Conservation (phyloP, 1,140 invertebrate species). For the Trypoxylus dichotomus region DNA sequence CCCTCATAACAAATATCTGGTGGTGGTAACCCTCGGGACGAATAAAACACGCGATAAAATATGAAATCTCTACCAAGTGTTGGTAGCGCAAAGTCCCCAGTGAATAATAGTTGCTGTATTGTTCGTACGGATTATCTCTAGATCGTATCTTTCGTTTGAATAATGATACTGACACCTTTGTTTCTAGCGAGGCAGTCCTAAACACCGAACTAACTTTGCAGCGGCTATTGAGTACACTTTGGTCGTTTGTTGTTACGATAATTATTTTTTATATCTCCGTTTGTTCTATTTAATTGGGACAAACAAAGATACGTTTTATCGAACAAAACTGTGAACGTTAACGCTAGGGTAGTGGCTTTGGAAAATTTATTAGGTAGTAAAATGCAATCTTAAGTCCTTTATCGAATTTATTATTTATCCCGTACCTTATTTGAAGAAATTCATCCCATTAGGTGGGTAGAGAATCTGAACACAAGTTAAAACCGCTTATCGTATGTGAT, state of each 20-base stretch:
- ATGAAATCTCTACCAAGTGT: slow-evolving; percentile 23
- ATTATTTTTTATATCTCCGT: too few relatives aligned
- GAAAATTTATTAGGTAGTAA: too few relatives aligned
- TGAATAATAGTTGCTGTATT: slow-evolving; percentile 22
- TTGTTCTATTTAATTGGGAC: too few relatives aligned
- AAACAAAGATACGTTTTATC: too few relatives aligned
- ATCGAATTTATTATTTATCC: too few relatives aligned
- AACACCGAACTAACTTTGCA: background rate
- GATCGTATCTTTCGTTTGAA: slow-evolving; percentile 12
- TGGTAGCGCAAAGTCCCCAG: slow-evolving; percentile 10
- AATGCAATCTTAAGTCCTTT: too few relatives aligned
- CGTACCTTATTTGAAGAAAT: too few relatives aligned
- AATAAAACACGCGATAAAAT: slow-evolving; percentile 18
- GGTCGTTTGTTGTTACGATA: background rate
- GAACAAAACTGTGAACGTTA: too few relatives aligned
- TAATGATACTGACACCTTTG: slow-evolving; percentile 24
- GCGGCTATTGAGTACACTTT: background rate
- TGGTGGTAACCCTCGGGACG: slow-evolving; percentile 14
- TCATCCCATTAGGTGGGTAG: too few relatives aligned
- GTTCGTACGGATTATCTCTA: slow-evolving; percentile 13
- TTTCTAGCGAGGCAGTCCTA: background rate
- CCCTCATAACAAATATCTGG: slow-evolving; percentile 21
- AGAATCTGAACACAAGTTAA: too few relatives aligned
- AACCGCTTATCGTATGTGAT: too few relatives aligned
- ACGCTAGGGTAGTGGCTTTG: too few relatives aligned